These are phyloP conservation scores for Hetaerina titia DNA, from an alignment of 2,888 invertebrate species.

Conservation along the genomic window DNA sequence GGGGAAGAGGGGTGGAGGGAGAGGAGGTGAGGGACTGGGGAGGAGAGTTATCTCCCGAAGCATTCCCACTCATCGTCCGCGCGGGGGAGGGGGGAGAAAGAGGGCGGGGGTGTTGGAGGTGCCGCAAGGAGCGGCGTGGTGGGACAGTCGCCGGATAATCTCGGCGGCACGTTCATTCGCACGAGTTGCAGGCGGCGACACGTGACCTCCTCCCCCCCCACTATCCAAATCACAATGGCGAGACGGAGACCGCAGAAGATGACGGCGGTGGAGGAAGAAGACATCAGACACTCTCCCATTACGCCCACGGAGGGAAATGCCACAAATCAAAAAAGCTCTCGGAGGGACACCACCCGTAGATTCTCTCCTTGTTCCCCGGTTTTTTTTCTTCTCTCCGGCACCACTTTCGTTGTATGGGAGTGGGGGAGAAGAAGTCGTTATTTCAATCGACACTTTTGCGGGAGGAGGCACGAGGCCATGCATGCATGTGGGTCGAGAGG, in stretches of 20 bases:
- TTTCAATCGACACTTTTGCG: neutral
- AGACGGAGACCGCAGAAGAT: neutral
- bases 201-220: neutral
- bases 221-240: neutral
- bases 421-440: neutral
- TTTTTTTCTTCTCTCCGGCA: neutral
- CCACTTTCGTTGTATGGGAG: too few species aligned
- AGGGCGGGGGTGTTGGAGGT: neutral
- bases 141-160: neutral
- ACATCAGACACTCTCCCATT: neutral
- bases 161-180: constrained; percentile 1
- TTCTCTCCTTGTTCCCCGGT: neutral
- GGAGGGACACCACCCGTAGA: neutral
- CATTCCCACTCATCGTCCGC: neutral
- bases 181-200: neutral
- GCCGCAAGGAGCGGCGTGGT: too few species aligned
- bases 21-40: neutral
- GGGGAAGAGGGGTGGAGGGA: neutral
- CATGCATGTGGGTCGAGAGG: neutral
- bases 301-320: neutral
- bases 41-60: neutral
- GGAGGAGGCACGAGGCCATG: neutral
- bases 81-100: neutral
- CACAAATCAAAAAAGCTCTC: neutral
- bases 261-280: neutral